Conservation (phyloP, 2,797 vertebrate species). For the Natrix natrix region DNA sequence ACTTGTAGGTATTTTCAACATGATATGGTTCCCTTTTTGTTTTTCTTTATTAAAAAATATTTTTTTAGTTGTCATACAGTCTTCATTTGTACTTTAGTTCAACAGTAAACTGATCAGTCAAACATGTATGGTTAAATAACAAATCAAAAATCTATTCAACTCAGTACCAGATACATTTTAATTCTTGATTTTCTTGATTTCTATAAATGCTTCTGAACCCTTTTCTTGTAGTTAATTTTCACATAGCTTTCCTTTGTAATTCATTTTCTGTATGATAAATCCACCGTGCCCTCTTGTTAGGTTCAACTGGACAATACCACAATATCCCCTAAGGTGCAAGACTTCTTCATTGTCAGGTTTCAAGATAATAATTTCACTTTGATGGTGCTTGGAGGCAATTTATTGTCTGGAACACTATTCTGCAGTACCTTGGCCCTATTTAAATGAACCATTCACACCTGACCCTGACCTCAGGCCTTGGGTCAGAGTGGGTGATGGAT, state of each 20-base stretch:
- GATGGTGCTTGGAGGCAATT: neutral
- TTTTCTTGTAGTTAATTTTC: neutral
- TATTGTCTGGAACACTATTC: neutral
- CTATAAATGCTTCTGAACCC: neutral
- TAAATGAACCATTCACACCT: neutral
- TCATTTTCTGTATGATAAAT: neutral
- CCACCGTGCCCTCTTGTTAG: neutral
- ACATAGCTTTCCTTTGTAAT: neutral
- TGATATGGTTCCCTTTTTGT: neutral
- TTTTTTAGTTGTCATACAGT: neutral
- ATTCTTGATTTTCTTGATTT: neutral
- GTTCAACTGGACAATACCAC: neutral
- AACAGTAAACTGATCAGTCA: neutral
- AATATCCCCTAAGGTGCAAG: neutral
- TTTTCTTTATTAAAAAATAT: neutral
- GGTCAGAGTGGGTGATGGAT: neutral
- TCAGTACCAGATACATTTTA: neutral
- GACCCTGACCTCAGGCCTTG: neutral
- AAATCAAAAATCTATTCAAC: neutral
- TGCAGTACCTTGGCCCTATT: neutral
- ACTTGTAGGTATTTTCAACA: neutral
- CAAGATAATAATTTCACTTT: neutral
- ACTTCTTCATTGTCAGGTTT: neutral
- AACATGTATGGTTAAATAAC: neutral
- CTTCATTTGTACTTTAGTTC: neutral